Percentiles rank a stretch among this genome's conserved stretches.
Evolutionary conservation across 1,140 invertebrate genomes (phyloP).

Genomic region (Chlorops oryzae): DNA sequence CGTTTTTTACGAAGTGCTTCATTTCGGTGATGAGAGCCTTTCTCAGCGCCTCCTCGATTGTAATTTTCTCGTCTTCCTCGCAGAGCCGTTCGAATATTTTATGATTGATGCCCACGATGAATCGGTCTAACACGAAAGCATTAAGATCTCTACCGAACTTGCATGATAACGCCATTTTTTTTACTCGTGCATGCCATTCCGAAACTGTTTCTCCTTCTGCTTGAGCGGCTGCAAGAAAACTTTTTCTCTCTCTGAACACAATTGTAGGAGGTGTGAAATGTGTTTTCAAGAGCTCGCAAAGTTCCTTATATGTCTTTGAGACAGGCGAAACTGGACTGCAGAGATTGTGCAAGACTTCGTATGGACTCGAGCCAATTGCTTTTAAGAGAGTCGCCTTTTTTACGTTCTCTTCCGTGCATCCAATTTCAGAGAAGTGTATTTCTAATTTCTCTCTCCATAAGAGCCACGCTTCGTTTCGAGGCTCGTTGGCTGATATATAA

Average conservation of each 20-base stretch:
- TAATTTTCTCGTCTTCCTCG: constrained; percentile 10
- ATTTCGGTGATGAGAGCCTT: constrained; percentile 10
- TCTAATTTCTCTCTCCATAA: not conserved
- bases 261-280: no score
- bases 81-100: constrained; percentile 13
- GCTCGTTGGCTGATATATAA: no score
- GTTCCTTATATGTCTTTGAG: not conserved
- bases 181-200: constrained; percentile 5
- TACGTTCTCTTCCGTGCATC: not conserved
- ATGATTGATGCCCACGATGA: constrained; percentile 7
- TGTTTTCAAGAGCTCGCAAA: not conserved
- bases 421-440: not conserved
- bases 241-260: constrained; percentile 2
- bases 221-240: not conserved
- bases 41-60: constrained; percentile 8
- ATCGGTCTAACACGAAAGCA: constrained; percentile 7
- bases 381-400: not conserved
- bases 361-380: not conserved
- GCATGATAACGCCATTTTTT: constrained; percentile 6
- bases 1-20: constrained; percentile 5
- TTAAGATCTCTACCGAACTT: constrained; percentile 11
- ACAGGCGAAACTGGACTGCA: not conserved
- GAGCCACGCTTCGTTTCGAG: no score
- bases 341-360: no score
- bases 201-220: not conserved